A percentile compares a stretch with the other conserved stretches of the same genome.
phyloP scores from a whole-genome alignment of 2,113 vertebrate species.

The Leptosomus discolor region DNA sequence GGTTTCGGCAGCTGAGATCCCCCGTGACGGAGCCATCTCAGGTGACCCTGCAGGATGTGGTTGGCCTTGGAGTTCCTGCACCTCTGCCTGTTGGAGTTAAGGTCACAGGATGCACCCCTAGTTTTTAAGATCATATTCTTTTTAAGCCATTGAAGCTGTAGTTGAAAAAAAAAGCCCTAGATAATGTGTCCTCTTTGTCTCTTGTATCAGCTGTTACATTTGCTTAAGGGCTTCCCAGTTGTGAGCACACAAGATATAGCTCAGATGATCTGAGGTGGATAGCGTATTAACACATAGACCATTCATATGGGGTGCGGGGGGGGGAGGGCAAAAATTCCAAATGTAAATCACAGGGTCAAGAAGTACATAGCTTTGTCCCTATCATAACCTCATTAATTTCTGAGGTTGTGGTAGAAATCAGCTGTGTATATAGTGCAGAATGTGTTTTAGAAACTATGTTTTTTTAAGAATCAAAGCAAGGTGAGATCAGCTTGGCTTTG shows the following conservation, averaged over 20 bases:
- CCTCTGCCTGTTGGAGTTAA: background rate
- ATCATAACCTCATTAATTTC: background rate
- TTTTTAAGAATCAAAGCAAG: background rate
- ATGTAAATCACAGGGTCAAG: background rate
- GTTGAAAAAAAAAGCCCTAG: background rate
- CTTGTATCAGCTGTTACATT: background rate
- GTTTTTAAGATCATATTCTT: background rate
- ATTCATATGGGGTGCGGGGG: background rate
- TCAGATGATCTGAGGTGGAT: background rate
- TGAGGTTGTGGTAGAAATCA: background rate
- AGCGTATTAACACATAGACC: background rate
- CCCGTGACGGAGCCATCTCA: background rate
- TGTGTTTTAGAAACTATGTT: background rate
- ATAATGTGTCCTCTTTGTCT: background rate
- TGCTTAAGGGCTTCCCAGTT: background rate
- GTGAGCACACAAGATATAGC: background rate
- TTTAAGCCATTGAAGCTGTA: background rate
- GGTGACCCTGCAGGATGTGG: background rate
- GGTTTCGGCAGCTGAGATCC: background rate
- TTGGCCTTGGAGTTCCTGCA: background rate
- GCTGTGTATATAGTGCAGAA: background rate
- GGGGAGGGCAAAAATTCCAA: background rate
- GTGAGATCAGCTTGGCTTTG: background rate
- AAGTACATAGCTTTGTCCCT: background rate
- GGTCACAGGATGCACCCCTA: background rate